Base-by-base conservation (phyloP, 64 coral and sea anemone species). In the Platygyra sinensis region DNA sequence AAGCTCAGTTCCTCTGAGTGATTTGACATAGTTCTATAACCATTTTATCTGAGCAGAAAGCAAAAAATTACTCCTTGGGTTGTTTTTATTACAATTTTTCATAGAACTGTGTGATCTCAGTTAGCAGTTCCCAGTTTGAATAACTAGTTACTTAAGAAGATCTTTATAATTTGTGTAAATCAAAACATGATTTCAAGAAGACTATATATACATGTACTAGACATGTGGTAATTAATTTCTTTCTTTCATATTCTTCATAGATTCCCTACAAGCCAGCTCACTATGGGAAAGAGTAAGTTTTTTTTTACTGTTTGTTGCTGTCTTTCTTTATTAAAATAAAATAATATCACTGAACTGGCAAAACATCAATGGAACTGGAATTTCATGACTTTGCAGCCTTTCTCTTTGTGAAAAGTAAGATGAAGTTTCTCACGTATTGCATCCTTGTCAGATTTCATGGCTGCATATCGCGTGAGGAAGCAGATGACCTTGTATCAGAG, bases 271-370 rank as follows among this genome's bases (percentile, higher is more conserved):
- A 93, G 72, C 96, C 96, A 20, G 59, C 87, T 69, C 96, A 98
- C 49, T 98, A 98, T 95, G 96, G 93, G 27, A 93, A 89, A 90
- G 96, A 98, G 96, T 98, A 95, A 98, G 96, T 95, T 72, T 19
- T 85, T 19, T 85, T n/a, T 50, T 36, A 86, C 29, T 59, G 50
- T 46, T 46, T 46, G 4, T 46, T 5, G 42, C 42, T 46, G 42
- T 46, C 42, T 46, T 46, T 46, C 42, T 46, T 46, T 46, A 5
- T 46, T 0, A 46, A 46, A 46, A 5, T 46, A 46, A 46, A 46
- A 8, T 46, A 46, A 46, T 46, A 46, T 46, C 42, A 46, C 7
- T 46, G 60, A 18, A 5, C 60, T 62, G 5, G 14, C 60, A 62
- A 62, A 22, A 62, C 60, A 15, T 62, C 60, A 22, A 22, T 3